phyloP scores from a whole-genome alignment of 2,113 vertebrate genomes.

The Nannospalax galili region DNA sequence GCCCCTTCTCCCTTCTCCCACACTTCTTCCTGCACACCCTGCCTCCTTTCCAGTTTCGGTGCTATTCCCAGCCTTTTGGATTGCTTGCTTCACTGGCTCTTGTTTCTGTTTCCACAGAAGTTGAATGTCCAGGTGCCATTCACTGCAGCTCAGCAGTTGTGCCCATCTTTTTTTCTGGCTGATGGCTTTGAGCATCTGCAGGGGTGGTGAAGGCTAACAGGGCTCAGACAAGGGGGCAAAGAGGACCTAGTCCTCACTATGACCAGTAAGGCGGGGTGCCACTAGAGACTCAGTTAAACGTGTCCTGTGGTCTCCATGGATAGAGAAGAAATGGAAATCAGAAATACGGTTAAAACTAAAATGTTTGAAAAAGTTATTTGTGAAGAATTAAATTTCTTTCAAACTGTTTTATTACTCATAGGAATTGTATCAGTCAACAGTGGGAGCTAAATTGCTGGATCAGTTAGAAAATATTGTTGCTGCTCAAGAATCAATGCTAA shows the following conservation, averaged over 20 bases:
- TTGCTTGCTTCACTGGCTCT: constrained; percentile 18
- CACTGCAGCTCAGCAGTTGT: constrained; percentile 6
- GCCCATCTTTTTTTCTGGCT: constrained; percentile 62
- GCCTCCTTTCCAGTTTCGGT: not conserved
- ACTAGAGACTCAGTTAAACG: not conserved
- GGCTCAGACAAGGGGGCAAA: not conserved
- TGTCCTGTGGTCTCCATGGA: not conserved
- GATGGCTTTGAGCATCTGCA: constrained; percentile 38
- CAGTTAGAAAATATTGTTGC: constrained; percentile 85
- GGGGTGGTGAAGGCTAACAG: not conserved
- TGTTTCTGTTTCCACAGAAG: not conserved
- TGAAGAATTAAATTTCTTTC: constrained; percentile 83
- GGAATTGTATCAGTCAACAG: constrained; percentile 84
- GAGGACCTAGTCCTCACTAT: not conserved
- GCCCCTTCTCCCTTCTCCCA: constrained; percentile 11
- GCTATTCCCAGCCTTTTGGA: constrained; percentile 60
- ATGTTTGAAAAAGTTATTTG: constrained; percentile 75
- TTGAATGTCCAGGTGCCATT: not conserved
- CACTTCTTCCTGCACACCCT: not conserved
- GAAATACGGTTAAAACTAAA: constrained; percentile 70
- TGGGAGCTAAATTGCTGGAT: constrained; percentile 84
- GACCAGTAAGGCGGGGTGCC: not conserved
- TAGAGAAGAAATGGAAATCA: not conserved
- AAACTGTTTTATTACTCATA: constrained; percentile 82
- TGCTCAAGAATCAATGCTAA: constrained; percentile 85